Base-by-base conservation (phyloP, 2,797 vertebrate species). In the Pipistrellus pygmaeus region DNA sequence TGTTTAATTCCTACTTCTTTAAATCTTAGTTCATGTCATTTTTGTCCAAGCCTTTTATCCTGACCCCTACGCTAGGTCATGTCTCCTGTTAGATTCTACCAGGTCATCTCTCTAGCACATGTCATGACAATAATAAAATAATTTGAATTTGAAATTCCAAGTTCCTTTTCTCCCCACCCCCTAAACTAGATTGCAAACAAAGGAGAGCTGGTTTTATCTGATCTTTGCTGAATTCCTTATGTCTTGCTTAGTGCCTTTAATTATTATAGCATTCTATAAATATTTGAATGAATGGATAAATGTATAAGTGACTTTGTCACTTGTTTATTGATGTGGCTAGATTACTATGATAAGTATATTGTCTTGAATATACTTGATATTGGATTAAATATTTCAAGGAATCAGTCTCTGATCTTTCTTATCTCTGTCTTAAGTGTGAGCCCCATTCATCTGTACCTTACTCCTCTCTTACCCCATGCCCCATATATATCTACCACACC, bases 321-420 rank as follows among this genome's bases (percentile, higher is more conserved):
- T 21, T 71, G 69, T 57, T 32, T 85, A 15, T 51, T 44, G 78
- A 51, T 30, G 62, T n/a, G 30, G 32, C 23, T n/a, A n/a, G 55
- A 57, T 17, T n/a, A 35, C 27, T 62, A 0, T 60, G 20, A 64
- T n/a, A 23, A 84, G 27, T 11, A 21, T 68, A 44, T 30, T 60
- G 17, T 68, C 72, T 88, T 73, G 17, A 23, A 11, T n/a, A 21
- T 35, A 32, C 66, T 41, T 87, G 38, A n/a, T 44, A 46, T 72
- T 88, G 73, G 88, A 68, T 94, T 69, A 80, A 73, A 48, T 41
- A 25, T 60, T 82, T 77, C 69, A 32, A 38, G 53, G 18, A 78
- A 14, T 69, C 25, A 30, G 0, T 64, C 30, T 55, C 51, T 81
- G 68, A 53, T 75, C 66, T 64, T 83, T 75, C 11, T 85, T 3